Evolutionary conservation across 1,140 invertebrate species (phyloP), one percentile per base, ranked within the genome.

Genomic region (Phocides pigmalion): DNA sequence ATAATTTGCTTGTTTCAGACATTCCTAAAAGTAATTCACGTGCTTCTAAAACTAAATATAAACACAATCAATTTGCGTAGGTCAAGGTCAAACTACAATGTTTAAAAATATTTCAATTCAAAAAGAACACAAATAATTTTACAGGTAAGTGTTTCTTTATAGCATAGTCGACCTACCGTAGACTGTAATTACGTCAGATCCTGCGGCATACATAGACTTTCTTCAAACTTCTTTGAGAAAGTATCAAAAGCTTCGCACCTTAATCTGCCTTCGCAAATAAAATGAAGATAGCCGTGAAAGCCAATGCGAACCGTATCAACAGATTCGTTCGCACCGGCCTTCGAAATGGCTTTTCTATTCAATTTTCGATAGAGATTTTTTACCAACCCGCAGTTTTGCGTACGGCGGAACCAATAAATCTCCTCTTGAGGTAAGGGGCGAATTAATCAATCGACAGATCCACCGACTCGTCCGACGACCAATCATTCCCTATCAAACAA

Each of bases 291-390:
- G 72, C 77, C 80, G 74, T 86, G 73, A 89, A 88, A 84, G 67
- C 74, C 70, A 81, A 76, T 72, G 70, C 62, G 67, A 76, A 77
- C 62, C 66, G 74, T 79, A 82, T 86, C 83, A 82, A 84, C 79
- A 87, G 77, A 84, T 87, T 81, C 82, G 76, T 79, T 79, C 72
- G 67, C 64, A 70, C 68, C 74, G 63, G 73, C 82, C 78, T 78
- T 76, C 76, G 78, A 85, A 89, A 91, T 91, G 89, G 85, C 80
- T 91, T 91, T 91, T 88, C 88, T 90, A 91, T 91, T 91, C 89
- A 91, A 91, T 91, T 91, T 91, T 91, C 85, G 84, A 89, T 89
- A 89, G 88, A 90, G 84, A 89, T 90, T 91, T 91, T 91, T 91
- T 91, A 89, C 89, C 80, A 79, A 82, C 84, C 82, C 83, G 84